Evolutionary conservation across 53 echinoderm and acorn worm genomes (phyloP).

Genomic region (Zoroaster sp.): DNA sequence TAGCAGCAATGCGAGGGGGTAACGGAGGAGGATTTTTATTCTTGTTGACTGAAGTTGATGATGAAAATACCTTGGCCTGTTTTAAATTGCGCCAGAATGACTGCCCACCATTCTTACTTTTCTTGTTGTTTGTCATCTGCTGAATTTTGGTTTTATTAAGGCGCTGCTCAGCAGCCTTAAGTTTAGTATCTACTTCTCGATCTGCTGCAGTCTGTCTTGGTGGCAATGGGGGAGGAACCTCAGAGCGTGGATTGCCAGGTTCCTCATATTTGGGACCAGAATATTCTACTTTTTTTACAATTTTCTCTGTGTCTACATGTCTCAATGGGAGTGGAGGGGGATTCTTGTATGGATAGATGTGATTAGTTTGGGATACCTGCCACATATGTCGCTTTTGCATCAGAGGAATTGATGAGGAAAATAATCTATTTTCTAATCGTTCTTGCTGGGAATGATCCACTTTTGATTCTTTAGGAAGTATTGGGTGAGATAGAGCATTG

Average conservation of each 20-base stretch:
- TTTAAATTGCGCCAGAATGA: conserved; percentile 80
- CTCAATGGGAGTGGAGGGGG: conserved; percentile 86
- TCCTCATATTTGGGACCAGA: conserved; percentile 40
- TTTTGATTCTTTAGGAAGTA: background rate
- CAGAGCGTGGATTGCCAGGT: conserved; percentile 10
- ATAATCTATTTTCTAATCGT: conserved; percentile 58
- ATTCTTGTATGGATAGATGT: conserved; percentile 53
- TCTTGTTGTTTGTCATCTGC: conserved; percentile 57
- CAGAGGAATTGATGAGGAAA: conserved; percentile 67
- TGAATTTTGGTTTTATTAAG: conserved; percentile 29
- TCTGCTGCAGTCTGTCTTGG: conserved; percentile 65
- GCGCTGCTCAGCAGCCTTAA: conserved; percentile 31
- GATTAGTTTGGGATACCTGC: conserved; percentile 63
- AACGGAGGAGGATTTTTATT: conserved; percentile 67
- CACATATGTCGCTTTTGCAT: conserved; percentile 71
- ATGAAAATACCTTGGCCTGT: conserved; percentile 66
- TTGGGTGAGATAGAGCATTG: conserved; percentile 14
- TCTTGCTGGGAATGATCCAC: conserved; percentile 16
- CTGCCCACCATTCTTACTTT: conserved; percentile 64
- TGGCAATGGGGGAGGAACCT: conserved; percentile 78
- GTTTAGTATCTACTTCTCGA: conserved; percentile 18
- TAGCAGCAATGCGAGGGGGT: conserved; percentile 67
- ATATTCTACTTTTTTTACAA: background rate
- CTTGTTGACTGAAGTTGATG: conserved; percentile 57
- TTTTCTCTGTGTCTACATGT: conserved; percentile 32